Conservation (phyloP, 2,888 invertebrate genomes). For the Zootermopsis nevadensis region DNA sequence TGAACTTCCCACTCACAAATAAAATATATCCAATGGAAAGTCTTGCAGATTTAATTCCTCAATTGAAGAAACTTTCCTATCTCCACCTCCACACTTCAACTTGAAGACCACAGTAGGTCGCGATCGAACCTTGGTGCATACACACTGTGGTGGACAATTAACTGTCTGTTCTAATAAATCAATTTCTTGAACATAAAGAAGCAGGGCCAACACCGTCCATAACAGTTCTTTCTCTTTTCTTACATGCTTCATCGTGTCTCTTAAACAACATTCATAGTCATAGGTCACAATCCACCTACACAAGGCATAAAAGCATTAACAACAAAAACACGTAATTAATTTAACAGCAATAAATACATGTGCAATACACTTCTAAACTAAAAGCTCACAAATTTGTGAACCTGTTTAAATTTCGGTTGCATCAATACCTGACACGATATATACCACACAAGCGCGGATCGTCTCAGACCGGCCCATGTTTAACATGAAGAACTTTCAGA, state of each 20-base stretch:
- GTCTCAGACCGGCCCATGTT: background rate
- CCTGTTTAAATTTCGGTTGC: no score
- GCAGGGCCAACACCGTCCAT: background rate
- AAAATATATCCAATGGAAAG: constrained; percentile 71
- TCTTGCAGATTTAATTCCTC: constrained; percentile 73
- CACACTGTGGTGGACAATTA: constrained; percentile 34
- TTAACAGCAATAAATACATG: no score
- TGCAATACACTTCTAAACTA: no score
- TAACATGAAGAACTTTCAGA: background rate
- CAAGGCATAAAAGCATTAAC: background rate
- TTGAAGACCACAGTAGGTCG: constrained; percentile 59
- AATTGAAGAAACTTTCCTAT: constrained; percentile 68
- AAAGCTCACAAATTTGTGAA: no score
- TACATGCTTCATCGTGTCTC: background rate
- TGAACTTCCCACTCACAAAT: constrained; percentile 70
- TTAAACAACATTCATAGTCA: background rate
- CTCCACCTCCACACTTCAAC: constrained; percentile 72
- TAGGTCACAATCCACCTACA: background rate
- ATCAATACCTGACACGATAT: background rate
- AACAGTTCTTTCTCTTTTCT: constrained; percentile 20
- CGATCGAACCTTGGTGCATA: constrained; percentile 36
- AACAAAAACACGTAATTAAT: no score
- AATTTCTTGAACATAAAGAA: background rate
- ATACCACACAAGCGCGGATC: background rate
- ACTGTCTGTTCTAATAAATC: background rate